A percentile compares a stretch with the other conserved stretches of the same genome.
Evolutionary conservation across 2,113 vertebrate species (phyloP).

Genomic region (Silurus asotus): DNA sequence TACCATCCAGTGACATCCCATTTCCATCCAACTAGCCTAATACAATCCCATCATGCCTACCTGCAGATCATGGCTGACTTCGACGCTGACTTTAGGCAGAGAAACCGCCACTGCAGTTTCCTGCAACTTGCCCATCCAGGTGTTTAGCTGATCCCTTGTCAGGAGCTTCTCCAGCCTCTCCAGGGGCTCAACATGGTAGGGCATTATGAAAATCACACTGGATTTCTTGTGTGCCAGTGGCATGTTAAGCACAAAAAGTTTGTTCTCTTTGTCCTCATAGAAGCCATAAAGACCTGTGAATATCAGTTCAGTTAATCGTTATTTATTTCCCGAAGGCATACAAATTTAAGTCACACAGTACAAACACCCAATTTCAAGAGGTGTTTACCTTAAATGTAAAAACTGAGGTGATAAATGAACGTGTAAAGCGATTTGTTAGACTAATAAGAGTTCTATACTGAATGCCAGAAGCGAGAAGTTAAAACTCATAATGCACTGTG

Average conservation of each 20-base stretch:
- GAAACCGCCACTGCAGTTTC: slow-evolving; percentile 89
- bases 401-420: no score
- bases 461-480: no score
- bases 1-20: not conserved
- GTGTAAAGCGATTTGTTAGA: no score
- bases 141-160: slow-evolving; percentile 86
- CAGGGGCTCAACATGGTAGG: slow-evolving; percentile 87
- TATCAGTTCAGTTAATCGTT: not conserved
- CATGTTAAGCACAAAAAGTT: slow-evolving; percentile 85
- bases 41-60: slow-evolving; percentile 60
- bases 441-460: no score
- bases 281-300: slow-evolving; percentile 87
- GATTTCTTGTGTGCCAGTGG: slow-evolving; percentile 91
- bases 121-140: slow-evolving; percentile 86
- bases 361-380: no score
- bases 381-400: no score
- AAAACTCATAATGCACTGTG: no score
- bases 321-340: no score
- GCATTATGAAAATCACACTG: slow-evolving; percentile 93
- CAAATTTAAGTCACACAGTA: no score
- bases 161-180: slow-evolving; percentile 91
- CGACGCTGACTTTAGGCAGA: slow-evolving; percentile 84
- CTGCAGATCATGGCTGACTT: slow-evolving; percentile 93
- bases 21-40: not conserved
- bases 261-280: slow-evolving; percentile 82